phyloP scores from a whole-genome alignment of 2,888 invertebrate species.

The Phortica magna region DNA sequence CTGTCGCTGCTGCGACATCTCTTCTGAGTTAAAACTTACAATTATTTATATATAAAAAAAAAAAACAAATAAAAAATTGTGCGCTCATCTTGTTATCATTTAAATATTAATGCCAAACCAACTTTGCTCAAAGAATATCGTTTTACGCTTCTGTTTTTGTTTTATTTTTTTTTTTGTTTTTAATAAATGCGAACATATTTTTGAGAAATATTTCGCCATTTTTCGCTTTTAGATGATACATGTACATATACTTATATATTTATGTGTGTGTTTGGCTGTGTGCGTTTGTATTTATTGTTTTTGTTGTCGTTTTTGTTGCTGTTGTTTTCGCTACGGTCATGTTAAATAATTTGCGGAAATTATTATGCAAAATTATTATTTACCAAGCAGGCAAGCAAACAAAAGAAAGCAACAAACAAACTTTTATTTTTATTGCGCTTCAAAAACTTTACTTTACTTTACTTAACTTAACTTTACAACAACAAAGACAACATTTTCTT shows the following conservation, averaged over 20 bases:
- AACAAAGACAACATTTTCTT: background rate
- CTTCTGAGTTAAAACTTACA: background rate
- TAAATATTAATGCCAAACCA: conserved; percentile 20
- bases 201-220: too few species aligned
- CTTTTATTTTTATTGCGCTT: conserved; percentile 7
- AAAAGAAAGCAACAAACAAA: background rate
- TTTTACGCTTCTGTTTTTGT: background rate
- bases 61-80: too few species aligned
- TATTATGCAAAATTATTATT: conserved; percentile 24
- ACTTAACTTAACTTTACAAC: background rate
- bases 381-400: background rate
- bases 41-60: conserved; percentile 6
- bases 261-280: background rate
- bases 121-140: background rate
- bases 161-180: background rate
- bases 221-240: too few species aligned
- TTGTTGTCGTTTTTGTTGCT: background rate
- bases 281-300: conserved; percentile 3
- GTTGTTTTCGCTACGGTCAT: background rate
- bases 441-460: background rate
- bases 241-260: too few species aligned
- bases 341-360: background rate
- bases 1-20: background rate
- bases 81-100: conserved; percentile 19
- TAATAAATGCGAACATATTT: background rate